Conservation (phyloP, 2,888 invertebrate species). For the Hanleya hanleyi region DNA sequence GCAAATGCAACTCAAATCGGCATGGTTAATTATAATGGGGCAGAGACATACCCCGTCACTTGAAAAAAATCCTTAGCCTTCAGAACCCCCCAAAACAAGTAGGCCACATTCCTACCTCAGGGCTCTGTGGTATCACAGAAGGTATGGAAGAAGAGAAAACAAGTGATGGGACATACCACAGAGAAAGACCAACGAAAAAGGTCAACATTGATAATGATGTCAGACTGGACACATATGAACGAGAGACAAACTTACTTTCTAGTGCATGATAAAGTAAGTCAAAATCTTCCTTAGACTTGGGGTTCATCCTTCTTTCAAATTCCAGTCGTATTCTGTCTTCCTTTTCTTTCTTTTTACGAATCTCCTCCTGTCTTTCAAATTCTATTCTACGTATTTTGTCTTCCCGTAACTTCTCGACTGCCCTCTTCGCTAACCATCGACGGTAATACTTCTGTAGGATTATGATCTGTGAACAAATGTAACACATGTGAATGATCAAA, state of each 20-base stretch:
- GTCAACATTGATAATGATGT: not conserved
- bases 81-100: no score
- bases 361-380: slow-evolving; percentile 70
- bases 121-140: no score
- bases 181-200: not conserved
- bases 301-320: slow-evolving; percentile 72
- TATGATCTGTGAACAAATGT: slow-evolving; percentile 70
- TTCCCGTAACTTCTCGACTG: slow-evolving; percentile 66
- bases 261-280: slow-evolving; percentile 72
- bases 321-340: slow-evolving; percentile 70
- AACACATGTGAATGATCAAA: no score
- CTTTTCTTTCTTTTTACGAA: slow-evolving; percentile 69
- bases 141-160: no score
- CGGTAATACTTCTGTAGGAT: slow-evolving; percentile 73
- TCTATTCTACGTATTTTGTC: slow-evolving; percentile 66
- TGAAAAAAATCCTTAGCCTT: no score
- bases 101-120: no score
- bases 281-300: slow-evolving; percentile 73
- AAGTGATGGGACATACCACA: not conserved
- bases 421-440: slow-evolving; percentile 72
- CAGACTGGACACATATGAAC: no score
- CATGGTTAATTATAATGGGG: no score
- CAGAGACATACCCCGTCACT: no score
- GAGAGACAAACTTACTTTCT: slow-evolving; percentile 65
- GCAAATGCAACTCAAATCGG: no score